Evolutionary conservation across 1,140 invertebrate species (phyloP).

Genomic region (Trypoxylus dichotomus): DNA sequence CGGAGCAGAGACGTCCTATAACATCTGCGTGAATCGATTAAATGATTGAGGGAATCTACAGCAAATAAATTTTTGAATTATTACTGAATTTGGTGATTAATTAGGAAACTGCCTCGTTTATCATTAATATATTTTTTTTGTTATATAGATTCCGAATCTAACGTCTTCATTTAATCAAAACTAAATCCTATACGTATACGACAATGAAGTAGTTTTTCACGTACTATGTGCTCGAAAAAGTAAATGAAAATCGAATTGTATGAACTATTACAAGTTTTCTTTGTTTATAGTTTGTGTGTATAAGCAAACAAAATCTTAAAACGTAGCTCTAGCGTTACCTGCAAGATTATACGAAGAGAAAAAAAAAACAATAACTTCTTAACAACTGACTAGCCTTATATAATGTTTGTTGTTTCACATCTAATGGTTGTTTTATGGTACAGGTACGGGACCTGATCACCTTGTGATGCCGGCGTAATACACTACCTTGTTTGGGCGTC

Average conservation of each 20-base stretch:
- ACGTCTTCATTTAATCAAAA: too few species aligned
- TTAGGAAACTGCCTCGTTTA: too few species aligned
- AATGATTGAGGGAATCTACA: too few species aligned
- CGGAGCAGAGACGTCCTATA: background rate
- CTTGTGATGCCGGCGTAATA: background rate
- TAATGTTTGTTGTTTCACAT: conserved; percentile 21
- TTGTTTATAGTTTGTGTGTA: background rate
- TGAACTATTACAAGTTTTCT: background rate
- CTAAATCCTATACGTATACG: too few species aligned
- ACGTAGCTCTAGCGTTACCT: background rate
- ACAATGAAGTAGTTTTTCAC: too few species aligned
- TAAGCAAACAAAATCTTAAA: background rate
- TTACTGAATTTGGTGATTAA: too few species aligned
- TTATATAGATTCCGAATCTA: too few species aligned
- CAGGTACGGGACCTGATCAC: conserved; percentile 18
- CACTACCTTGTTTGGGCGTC: conserved; percentile 13
- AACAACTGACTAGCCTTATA: conserved; percentile 19
- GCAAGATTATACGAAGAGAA: background rate
- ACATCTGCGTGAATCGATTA: too few species aligned
- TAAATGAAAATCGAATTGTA: too few species aligned
- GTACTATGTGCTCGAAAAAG: too few species aligned
- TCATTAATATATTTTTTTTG: too few species aligned
- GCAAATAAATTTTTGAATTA: too few species aligned
- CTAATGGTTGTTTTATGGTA: conserved; percentile 12
- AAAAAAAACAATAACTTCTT: conserved; percentile 17